phyloP scores from a whole-genome alignment of 2,113 vertebrate genomes.

The Tretioscincus oriximinensis region DNA sequence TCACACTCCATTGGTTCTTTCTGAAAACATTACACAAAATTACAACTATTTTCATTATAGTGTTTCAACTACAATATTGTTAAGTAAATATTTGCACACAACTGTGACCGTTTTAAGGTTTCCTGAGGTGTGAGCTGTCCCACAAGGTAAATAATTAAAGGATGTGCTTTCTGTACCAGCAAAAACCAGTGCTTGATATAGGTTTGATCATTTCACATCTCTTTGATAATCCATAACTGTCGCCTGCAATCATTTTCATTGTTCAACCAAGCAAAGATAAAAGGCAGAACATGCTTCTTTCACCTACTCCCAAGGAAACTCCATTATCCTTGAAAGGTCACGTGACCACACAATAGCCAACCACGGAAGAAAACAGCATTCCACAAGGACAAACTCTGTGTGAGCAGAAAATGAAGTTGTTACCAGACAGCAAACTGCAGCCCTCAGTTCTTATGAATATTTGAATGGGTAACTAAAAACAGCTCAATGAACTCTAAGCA shows the following conservation, averaged over 20 bases:
- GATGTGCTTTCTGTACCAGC: constrained; percentile 60
- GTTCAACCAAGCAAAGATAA: constrained; percentile 76
- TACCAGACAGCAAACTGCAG: constrained; percentile 79
- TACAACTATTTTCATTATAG: constrained; percentile 68
- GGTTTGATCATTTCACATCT: constrained; percentile 76
- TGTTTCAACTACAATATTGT: constrained; percentile 70
- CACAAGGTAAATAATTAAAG: constrained; percentile 80
- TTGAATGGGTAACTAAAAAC: constrained; percentile 90
- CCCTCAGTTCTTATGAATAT: constrained; percentile 86
- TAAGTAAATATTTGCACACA: constrained; percentile 80
- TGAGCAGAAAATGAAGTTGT: constrained; percentile 80
- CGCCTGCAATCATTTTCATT: constrained; percentile 79
- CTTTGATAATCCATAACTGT: constrained; percentile 85
- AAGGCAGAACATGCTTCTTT: constrained; percentile 73
- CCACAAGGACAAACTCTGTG: constrained; percentile 71
- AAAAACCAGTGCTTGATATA: constrained; percentile 69
- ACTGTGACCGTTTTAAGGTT: constrained; percentile 64
- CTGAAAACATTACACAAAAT: constrained; percentile 60
- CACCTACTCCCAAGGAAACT: constrained; percentile 69
- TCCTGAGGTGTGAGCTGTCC: constrained; percentile 66
- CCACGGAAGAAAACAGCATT: constrained; percentile 49
- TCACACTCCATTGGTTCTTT: constrained; percentile 61
- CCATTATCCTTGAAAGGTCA: constrained; percentile 75
- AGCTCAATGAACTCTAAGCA: constrained; percentile 81
- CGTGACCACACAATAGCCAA: constrained; percentile 56